Evolutionary conservation across 2,113 vertebrate genomes (phyloP), one percentile per base, ranked within the genome.

Genomic region (Oncorhynchus nerka): DNA sequence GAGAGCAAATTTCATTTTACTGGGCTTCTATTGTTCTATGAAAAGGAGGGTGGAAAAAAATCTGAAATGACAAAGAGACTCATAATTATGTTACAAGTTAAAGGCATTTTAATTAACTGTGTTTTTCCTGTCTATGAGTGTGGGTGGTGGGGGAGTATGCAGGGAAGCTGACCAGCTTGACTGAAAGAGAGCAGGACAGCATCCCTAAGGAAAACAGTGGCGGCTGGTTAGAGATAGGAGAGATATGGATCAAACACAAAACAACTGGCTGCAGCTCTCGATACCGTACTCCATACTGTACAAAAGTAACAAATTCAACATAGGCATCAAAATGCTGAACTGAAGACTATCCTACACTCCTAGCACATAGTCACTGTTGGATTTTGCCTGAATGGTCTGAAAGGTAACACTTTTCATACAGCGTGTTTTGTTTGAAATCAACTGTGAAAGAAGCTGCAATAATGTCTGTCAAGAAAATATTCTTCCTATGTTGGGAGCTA

Each of bases 81-180:
- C 78, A 75, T 91, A 92, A 93, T 93, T 92, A 45, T 45, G 8
- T 45, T 45, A 45, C 39, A 45, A 45, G 90, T 91, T 88, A 88
- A 89, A 89, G 88, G 89, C 83, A 87, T 89, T 91, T 90, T 90
- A 91, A 92, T 92, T 88, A 91, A 84, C 86, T 79, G 76, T 86
- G 84, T 80, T 83, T 83, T 83, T 84, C 87, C 71, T 70, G 39
- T 70, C 26, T 49, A 4, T 19, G 45, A 75, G 64, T 59, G 66
- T 69, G 51, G 49, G 51, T 32, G 65, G 66, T 9, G 28, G 48
- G 19, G 5, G 82, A 79, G 75, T 79, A 83, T 74, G 87, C 75
- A 80, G 71, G 80, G 72, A 80, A 76, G 80, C 84, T 34, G 30
- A 20, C 68, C 32, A 45, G 64, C 11, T 26, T 24, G 64, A 28